Base-by-base conservation (phyloP, 2,113 vertebrate species). In the Dasyurus viverrinus region DNA sequence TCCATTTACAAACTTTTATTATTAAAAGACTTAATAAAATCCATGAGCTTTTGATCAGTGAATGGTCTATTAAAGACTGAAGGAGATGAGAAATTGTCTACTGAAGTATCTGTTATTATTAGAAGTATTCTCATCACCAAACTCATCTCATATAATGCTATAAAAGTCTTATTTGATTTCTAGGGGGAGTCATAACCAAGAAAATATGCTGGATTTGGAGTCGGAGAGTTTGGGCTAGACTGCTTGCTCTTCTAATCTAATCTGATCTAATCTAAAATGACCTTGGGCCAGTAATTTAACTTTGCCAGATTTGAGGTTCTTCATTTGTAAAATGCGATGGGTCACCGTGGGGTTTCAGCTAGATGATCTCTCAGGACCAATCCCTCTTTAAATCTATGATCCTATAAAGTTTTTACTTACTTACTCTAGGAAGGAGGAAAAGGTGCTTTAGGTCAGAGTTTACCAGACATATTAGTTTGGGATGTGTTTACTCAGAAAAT, bases 1-100 rank as follows among this genome's bases (percentile, higher is more conserved):
- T n/a, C 54, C 76, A 76, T 52, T 92, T 68, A 9, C 89, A 22
- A 60, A 57, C 92, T 94, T 54, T 91, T 92, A 89, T 55, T 93
- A 50, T 96, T 89, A 90, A 95, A 95, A 90, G 47, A 68, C n/a
- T 52, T 55, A 90, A 91, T 93, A 26, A 94, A 52, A 36, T 42
- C 90, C 90, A 12, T 89, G 90, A 27, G 52, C 57, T 76, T 94
- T 92, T 90, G 30, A 94, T 94, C 91, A 52, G 42, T 52, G 93
- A 57, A 68, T 93, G 84, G 89, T 84, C 94, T 97, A 89, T 25
- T 50, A 89, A 94, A 53, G 27, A 60, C 57, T 92, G 89, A 95
- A 93, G 93, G 26, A 76, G 22, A 94, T 84, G 50, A 10, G 50
- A 54, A 54, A 94, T 96, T 93, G 22, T 36, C 54, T 90, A 95